Percentiles rank a stretch among this genome's conserved stretches.
Evolutionary conservation across 2,888 invertebrate species (phyloP).

Genomic region (Polia nebulosa): DNA sequence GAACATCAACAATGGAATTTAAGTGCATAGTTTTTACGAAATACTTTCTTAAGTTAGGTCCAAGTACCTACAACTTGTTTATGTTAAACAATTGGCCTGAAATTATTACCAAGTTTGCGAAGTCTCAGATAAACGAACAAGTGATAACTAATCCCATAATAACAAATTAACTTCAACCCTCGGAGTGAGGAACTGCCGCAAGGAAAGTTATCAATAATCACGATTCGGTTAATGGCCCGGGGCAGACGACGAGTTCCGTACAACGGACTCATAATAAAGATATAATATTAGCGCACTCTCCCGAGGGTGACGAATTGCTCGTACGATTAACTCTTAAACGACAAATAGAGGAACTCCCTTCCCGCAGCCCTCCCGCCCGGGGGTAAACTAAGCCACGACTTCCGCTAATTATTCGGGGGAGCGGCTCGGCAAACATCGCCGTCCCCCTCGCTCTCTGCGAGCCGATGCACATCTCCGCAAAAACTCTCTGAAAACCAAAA

Average conservation of each 20-base stretch:
- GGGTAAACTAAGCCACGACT: conserved; percentile 90
- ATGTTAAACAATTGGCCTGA: conserved; percentile 21
- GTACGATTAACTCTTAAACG: conserved; percentile 91
- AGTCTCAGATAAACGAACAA: conserved; percentile 29
- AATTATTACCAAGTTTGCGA: neutral
- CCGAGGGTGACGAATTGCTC: conserved; percentile 90
- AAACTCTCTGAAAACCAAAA: conserved; percentile 90
- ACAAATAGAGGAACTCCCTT: conserved; percentile 90
- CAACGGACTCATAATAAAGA: conserved; percentile 88
- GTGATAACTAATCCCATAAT: conserved; percentile 50
- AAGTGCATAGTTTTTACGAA: neutral
- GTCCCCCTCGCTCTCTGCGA: conserved; percentile 85
- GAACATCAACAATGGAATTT: conserved; percentile 53
- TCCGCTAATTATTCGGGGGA: conserved; percentile 90
- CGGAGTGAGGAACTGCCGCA: conserved; percentile 65
- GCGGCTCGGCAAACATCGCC: conserved; percentile 83
- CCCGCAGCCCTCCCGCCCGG: conserved; percentile 83
- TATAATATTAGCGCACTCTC: conserved; percentile 88
- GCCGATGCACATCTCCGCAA: conserved; percentile 90
- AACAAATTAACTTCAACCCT: conserved; percentile 53
- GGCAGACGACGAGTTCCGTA: conserved; percentile 77
- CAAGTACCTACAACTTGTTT: conserved; percentile 18
- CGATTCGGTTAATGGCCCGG: conserved; percentile 85
- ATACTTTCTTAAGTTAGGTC: conserved; percentile 10
- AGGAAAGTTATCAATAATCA: conserved; percentile 90